Conservation (phyloP, 2,888 invertebrate species). For the Copidosoma aretas region DNA sequence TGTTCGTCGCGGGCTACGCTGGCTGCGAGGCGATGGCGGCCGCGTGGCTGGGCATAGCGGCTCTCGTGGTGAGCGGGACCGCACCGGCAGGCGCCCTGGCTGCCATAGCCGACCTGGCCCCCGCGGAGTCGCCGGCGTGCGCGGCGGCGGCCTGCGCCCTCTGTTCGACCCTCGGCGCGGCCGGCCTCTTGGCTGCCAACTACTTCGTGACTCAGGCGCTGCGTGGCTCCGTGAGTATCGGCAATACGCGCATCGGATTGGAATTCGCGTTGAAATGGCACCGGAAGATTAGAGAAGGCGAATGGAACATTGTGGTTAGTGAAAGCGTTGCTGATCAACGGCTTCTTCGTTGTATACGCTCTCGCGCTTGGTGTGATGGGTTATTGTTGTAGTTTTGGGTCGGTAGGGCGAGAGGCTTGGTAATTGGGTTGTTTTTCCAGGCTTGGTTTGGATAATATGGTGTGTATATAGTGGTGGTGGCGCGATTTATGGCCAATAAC, state of each 20-base stretch:
- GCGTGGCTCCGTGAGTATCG: conserved; percentile 65
- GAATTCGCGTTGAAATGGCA: conserved; percentile 1
- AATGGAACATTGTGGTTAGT: neutral
- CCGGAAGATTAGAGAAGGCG: neutral
- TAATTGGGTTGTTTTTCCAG: too few relatives aligned
- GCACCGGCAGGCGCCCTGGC: conserved; percentile 68
- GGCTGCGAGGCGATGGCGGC: conserved; percentile 68
- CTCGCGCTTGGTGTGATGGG: too few relatives aligned
- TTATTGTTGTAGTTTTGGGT: too few relatives aligned
- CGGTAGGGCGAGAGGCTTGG: too few relatives aligned
- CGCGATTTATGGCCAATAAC: too few relatives aligned
- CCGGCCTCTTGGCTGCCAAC: conserved; percentile 66
- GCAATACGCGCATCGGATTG: neutral
- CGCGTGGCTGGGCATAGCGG: conserved; percentile 67
- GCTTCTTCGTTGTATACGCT: too few relatives aligned
- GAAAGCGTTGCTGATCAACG: too few relatives aligned
- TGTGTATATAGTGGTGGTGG: too few relatives aligned
- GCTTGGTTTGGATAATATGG: too few relatives aligned
- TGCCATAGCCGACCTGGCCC: conserved; percentile 69
- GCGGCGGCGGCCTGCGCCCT: conserved; percentile 61
- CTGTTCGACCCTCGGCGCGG: conserved; percentile 68
- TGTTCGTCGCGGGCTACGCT: conserved; percentile 69
- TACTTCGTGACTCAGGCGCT: conserved; percentile 68
- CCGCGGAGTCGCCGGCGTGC: conserved; percentile 62
- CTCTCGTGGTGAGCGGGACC: conserved; percentile 67